phyloP scores from a whole-genome alignment of 2,797 vertebrate genomes.

The Aeoliscus strigatus region DNA sequence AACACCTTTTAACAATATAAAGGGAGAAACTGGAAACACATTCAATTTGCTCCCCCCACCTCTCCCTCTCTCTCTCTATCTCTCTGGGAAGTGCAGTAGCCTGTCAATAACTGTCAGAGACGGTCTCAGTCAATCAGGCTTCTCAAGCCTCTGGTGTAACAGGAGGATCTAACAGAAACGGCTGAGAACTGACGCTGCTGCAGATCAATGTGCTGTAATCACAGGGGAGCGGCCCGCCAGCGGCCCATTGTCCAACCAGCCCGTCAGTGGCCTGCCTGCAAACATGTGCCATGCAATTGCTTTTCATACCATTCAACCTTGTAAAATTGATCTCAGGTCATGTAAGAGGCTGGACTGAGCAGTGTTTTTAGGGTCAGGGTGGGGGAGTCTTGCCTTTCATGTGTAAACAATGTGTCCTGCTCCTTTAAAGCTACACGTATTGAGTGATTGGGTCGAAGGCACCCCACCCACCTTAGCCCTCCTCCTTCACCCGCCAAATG shows the following conservation, averaged over 20 bases:
- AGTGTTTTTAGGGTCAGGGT: not conserved
- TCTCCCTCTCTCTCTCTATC: constrained; percentile 31
- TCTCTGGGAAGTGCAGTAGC: constrained; percentile 56
- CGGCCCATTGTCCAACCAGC: too few species aligned
- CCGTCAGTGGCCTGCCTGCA: too few species aligned
- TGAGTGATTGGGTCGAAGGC: too few species aligned
- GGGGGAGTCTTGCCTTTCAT: constrained; percentile 30
- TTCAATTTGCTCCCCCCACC: constrained; percentile 10
- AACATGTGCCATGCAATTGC: constrained; percentile 62
- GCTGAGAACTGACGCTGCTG: constrained; percentile 60
- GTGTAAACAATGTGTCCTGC: constrained; percentile 38
- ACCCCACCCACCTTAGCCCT: constrained; percentile 15
- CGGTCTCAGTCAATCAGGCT: constrained; percentile 58
- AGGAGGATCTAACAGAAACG: constrained; percentile 61
- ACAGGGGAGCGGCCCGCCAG: constrained; percentile 49
- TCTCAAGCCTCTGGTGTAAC: constrained; percentile 50
- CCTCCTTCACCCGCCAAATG: not conserved
- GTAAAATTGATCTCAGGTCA: constrained; percentile 62
- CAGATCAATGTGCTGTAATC: constrained; percentile 67
- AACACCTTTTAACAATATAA: too few species aligned
- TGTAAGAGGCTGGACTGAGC: constrained; percentile 45
- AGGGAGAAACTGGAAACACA: too few species aligned
- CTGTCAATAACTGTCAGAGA: constrained; percentile 71
- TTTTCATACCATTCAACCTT: constrained; percentile 62
- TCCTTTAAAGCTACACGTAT: constrained; percentile 19